Conservation (phyloP, 2,888 invertebrate species). For the Selenia dentaria region DNA sequence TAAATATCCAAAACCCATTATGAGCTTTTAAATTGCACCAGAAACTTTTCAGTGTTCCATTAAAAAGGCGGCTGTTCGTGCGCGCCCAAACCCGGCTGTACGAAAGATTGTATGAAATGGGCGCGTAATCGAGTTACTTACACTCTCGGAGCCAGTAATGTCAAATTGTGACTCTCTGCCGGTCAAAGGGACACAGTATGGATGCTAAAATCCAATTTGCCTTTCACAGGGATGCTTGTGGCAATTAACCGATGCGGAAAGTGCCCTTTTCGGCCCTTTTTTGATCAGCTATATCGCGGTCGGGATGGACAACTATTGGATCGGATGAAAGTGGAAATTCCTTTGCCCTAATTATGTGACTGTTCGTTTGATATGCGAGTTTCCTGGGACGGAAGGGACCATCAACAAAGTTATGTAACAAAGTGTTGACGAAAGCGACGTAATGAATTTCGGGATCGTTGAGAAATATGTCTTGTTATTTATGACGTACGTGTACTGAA, state of each 20-base stretch:
- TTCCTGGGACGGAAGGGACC: constrained; percentile 31
- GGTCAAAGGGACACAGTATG: constrained; percentile 68
- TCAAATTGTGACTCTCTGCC: constrained; percentile 68
- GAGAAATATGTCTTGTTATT: too few relatives aligned
- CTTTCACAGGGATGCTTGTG: constrained; percentile 70
- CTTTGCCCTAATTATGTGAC: constrained; percentile 48
- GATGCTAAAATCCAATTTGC: constrained; percentile 77
- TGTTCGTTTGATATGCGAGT: constrained; percentile 43
- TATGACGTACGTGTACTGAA: too few relatives aligned
- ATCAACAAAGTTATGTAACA: constrained; percentile 10
- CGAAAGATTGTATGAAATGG: constrained; percentile 62
- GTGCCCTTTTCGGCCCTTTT: constrained; percentile 60
- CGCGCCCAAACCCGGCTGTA: constrained; percentile 33
- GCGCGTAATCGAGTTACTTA: constrained; percentile 72
- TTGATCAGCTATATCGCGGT: constrained; percentile 51
- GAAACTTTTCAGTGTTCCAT: too few relatives aligned
- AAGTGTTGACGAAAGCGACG: constrained; percentile 15
- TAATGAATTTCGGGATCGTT: constrained; percentile 9
- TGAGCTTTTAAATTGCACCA: too few relatives aligned
- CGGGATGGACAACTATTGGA: constrained; percentile 52
- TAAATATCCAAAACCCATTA: too few relatives aligned
- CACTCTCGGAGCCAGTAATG: constrained; percentile 61
- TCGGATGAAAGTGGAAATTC: constrained; percentile 51
- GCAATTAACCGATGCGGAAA: constrained; percentile 80
- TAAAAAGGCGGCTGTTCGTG: too few relatives aligned